Evolutionary conservation across 2,113 vertebrate species (phyloP), one percentile per base, ranked within the genome.

Genomic region (Ctenomys sociabilis): DNA sequence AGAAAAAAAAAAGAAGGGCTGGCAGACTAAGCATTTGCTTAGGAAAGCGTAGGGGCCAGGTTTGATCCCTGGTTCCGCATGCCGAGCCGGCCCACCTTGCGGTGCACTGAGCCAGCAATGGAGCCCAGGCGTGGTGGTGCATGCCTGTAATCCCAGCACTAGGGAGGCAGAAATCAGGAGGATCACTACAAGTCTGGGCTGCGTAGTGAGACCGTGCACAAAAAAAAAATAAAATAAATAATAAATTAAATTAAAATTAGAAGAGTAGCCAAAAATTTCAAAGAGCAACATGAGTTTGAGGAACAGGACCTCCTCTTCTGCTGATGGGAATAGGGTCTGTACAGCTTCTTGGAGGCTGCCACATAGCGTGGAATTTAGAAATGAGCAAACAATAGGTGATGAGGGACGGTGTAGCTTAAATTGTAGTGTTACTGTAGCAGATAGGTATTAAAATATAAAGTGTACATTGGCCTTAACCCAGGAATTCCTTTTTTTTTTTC

Each of bases 231-330:
- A n/a, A n/a, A n/a, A n/a, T n/a, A n/a, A n/a, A 3, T 83, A 57
- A 81, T 89, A 75, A 85, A 89, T 78, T 52, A 89, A 63, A 30
- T 81, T 12, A 96, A 94, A 96, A 83, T 40, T 6, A 52, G 24
- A 91, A 32, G 45, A 59, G 30, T 40, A 93, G 26, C 49, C 7
- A 32, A 85, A 66, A 81, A 30, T 63, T 63, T 64, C 14, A 59
- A 88, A 63, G n/a, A 77, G 32, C 28, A 43, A 3, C 37, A 5
- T 54, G 16, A 54, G 11, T 45, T 12, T 3, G 5, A 43, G 43
- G 70, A 87, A 64, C 12, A 24, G 12, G 4, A 10, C 28, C 66
- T 81, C 52, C 32, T 49, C 45, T 32, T 59, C 63, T 32, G 21
- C 63, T 52, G 54, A 16, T 35, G 8, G 17, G 30, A 35, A n/a